phyloP scores from a whole-genome alignment of 2,888 invertebrate genomes.

The Choreutis nemorana region DNA sequence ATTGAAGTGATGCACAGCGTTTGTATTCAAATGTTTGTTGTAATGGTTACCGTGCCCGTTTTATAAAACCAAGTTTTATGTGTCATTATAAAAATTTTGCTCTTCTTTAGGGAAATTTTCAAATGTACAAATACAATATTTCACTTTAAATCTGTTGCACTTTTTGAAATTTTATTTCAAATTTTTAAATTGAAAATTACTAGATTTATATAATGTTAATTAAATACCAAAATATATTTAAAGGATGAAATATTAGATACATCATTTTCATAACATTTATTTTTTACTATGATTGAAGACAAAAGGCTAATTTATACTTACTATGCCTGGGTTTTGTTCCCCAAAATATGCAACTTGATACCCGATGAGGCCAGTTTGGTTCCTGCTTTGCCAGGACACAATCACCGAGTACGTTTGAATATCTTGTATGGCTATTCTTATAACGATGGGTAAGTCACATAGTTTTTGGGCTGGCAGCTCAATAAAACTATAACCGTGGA shows the following conservation, averaged over 20 bases:
- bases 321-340: conserved; percentile 56
- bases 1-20: conserved; percentile 63
- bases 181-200: not conserved
- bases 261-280: conserved; percentile 2
- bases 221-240: not conserved
- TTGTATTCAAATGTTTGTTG: conserved; percentile 62
- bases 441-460: conserved; percentile 83
- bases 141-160: too few species aligned
- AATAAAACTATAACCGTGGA: conserved; percentile 78
- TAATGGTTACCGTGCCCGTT: conserved; percentile 41
- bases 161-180: conserved; percentile 14
- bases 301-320: conserved; percentile 50
- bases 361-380: conserved; percentile 84
- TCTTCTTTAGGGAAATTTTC: too few species aligned
- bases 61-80: conserved; percentile 29
- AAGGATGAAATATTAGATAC: not conserved
- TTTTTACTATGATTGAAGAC: too few species aligned
- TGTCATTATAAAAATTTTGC: conserved; percentile 29
- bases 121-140: too few species aligned
- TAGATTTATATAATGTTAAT: not conserved
- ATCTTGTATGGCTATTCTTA: conserved; percentile 86
- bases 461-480: conserved; percentile 83
- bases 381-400: conserved; percentile 89
- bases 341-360: conserved; percentile 87
- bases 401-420: conserved; percentile 87